Percentiles rank a stretch among this genome's conserved stretches.
Evolutionary conservation across 2,888 invertebrate species (phyloP).

Genomic region (Drosophila paucipuncta): DNA sequence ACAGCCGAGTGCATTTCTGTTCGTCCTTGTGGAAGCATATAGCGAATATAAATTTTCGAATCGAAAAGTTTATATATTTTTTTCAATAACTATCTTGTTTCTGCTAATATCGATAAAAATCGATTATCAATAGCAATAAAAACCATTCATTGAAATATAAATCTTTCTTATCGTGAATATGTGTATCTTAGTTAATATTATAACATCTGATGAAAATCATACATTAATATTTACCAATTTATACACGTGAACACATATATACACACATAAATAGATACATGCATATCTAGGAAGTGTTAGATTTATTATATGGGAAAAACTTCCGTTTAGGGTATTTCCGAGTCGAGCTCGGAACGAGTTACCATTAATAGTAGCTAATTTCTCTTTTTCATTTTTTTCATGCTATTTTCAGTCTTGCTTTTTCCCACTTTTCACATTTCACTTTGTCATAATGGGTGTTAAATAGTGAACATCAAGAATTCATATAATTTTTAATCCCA

Average conservation of each 20-base stretch:
- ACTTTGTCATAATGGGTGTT: slow-evolving; percentile 26
- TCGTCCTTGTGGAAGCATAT: not conserved
- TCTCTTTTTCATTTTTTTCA: slow-evolving; percentile 8
- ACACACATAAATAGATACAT: not conserved
- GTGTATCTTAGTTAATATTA: no score
- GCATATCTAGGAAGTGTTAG: not conserved
- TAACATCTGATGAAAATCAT: no score
- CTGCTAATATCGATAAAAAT: not conserved
- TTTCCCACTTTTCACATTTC: slow-evolving; percentile 9
- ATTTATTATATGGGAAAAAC: not conserved
- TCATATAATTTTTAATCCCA: not conserved
- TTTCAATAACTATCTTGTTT: not conserved
- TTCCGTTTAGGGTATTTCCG: not conserved
- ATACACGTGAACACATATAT: not conserved
- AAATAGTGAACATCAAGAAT: not conserved
- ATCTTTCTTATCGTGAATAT: no score
- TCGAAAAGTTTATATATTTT: not conserved
- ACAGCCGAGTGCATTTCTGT: not conserved
- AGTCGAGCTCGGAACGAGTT: not conserved
- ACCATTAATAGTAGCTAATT: slow-evolving; percentile 34
- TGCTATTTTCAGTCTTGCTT: slow-evolving; percentile 4
- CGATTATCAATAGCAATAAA: not conserved
- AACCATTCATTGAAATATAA: not conserved
- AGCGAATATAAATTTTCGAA: not conserved
- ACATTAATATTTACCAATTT: no score